Evolutionary conservation across 1,140 invertebrate genomes (phyloP), one percentile per base, ranked within the genome.

Genomic region (Drosophila takahashii): DNA sequence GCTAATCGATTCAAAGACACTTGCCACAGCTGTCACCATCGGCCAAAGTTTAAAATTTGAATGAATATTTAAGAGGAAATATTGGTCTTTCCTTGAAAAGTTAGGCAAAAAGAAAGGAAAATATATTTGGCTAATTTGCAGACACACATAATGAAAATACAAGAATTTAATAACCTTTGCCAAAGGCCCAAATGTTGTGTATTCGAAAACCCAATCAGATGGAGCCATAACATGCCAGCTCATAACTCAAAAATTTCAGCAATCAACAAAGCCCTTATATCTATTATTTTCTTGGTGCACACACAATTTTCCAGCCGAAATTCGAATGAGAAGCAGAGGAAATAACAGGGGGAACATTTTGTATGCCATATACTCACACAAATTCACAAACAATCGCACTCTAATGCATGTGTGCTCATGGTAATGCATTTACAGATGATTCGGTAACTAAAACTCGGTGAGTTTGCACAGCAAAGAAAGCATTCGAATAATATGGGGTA

Each of bases 1-100:
- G 64, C 66, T 48, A 69, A 70, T 70, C 50, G 64, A 70, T 69
- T 69, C 36, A 16, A 36, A 45, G 16, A 56, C 41, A 47, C 66
- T 69, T 54, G 10, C 50, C 8, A 9, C 66, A 70, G 67, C 42
- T 70, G 59, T 18, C 22, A 16, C 34, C 26, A 5, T n/a, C 15
- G 13, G 26, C 37, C 13, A 8, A 37, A 45, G 22, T 45, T 67
- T 66, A 4, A 45, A 69, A 67, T 29, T 18, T 29, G 26, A 44
- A 44, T 32, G 29, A 32, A 32, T 32, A 32, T 32, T 32, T 32
- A 8, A 32, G 29, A 8, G 29, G 29, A 4, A 6, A 29, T 6
- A 29, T 29, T 4, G 27, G 4, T 22, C 22, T 22, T 22, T 22
- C 22, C 3, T 22, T 1, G 22, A 22, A 22, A 22, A 22, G 22